phyloP scores from a whole-genome alignment of 2,888 invertebrate species.

The Chrysopilus asiliformis region DNA sequence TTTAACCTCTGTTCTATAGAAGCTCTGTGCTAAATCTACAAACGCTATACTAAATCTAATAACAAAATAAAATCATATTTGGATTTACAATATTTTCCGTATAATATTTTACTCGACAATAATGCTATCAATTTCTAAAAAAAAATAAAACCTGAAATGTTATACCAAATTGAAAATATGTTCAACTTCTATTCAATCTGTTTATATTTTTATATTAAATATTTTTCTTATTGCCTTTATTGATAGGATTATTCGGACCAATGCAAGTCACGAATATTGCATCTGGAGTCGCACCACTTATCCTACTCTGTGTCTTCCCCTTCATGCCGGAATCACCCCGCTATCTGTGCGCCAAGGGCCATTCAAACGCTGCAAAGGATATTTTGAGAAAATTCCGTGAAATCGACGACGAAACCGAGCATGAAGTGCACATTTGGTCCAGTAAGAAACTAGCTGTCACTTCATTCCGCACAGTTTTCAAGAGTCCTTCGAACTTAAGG shows the following conservation, averaged over 20 bases:
- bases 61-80: too few species aligned
- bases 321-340: slow-evolving; percentile 61
- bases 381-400: slow-evolving; percentile 50
- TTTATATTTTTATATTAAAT: too few species aligned
- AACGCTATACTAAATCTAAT: too few species aligned
- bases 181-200: too few species aligned
- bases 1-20: too few species aligned
- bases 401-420: slow-evolving; percentile 41
- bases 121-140: too few species aligned
- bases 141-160: too few species aligned
- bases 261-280: slow-evolving; percentile 10
- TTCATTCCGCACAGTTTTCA: slow-evolving; percentile 23
- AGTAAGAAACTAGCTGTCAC: slow-evolving; percentile 33
- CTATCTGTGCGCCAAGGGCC: slow-evolving; percentile 43
- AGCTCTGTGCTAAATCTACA: too few species aligned
- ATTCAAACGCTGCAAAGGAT: slow-evolving; percentile 43
- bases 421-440: slow-evolving; percentile 39
- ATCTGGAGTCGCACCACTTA: slow-evolving; percentile 5
- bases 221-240: background rate
- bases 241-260: slow-evolving; percentile 4
- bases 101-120: too few species aligned
- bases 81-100: too few species aligned
- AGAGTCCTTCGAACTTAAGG: slow-evolving; percentile 36
- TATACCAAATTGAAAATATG: too few species aligned
- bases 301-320: slow-evolving; percentile 34